Percentiles rank a stretch among this genome's conserved stretches.
Evolutionary conservation across 2,797 vertebrate species (phyloP).

Genomic region (Alectoris magna): DNA sequence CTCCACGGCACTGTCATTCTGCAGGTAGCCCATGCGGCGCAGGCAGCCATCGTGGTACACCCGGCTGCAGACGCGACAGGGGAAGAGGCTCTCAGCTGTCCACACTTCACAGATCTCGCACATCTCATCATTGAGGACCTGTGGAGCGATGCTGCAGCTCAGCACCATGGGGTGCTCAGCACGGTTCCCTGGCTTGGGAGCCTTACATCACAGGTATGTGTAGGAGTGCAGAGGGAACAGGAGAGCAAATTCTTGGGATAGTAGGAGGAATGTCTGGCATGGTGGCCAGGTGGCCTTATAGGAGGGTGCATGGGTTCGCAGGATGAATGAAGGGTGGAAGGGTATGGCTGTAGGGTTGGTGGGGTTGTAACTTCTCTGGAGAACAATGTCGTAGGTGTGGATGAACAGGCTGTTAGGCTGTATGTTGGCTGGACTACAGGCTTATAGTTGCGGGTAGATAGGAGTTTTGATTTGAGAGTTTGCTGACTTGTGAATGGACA

Average conservation of each 20-base stretch:
- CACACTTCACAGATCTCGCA: slow-evolving; percentile 97
- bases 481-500: not conserved
- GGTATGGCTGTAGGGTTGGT: not conserved
- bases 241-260: accelerated
- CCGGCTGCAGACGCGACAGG: slow-evolving; percentile 91
- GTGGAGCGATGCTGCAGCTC: not conserved
- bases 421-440: not conserved
- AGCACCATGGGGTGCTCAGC: not conserved
- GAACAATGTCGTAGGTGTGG: accelerated
- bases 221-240: not conserved
- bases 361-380: not conserved
- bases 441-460: accelerated
- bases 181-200: not conserved
- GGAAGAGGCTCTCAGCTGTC: slow-evolving; percentile 94
- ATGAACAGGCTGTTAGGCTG: not conserved
- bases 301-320: not conserved
- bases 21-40: slow-evolving; percentile 91
- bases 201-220: not conserved
- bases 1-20: slow-evolving; percentile 84
- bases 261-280: accelerated
- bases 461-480: not conserved
- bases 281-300: not conserved
- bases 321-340: not conserved
- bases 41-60: slow-evolving; percentile 96
- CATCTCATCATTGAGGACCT: slow-evolving; percentile 92